These are phyloP conservation scores for Ophraella communa DNA, from an alignment of 2,888 invertebrate genomes.

Conservation along the genomic window DNA sequence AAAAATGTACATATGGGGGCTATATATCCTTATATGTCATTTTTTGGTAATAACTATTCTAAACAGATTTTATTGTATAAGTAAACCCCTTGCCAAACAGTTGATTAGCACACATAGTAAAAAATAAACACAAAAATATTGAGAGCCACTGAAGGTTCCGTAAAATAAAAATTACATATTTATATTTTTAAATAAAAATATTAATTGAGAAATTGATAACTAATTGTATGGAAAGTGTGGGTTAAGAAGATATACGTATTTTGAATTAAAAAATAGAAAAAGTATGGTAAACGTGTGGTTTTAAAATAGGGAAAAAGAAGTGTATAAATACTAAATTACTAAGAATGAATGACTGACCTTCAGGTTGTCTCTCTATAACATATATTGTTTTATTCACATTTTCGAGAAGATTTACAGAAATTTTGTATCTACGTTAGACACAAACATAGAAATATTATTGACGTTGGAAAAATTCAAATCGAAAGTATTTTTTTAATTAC, in stretches of 20 bases:
- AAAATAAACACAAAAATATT: constrained; percentile 28
- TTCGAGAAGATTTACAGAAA: constrained; percentile 41
- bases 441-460: constrained; percentile 55
- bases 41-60: constrained; percentile 26
- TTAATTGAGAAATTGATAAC: too few species aligned
- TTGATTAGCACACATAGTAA: constrained; percentile 32
- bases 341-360: neutral
- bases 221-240: neutral
- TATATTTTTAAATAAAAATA: too few species aligned
- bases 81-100: constrained; percentile 30
- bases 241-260: neutral
- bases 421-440: constrained; percentile 54
- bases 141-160: constrained; percentile 19
- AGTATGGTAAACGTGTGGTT: neutral
- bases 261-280: neutral
- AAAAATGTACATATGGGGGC: constrained; percentile 34
- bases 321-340: neutral
- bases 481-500: constrained; percentile 43
- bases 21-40: constrained; percentile 30
- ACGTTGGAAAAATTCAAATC: constrained; percentile 40
- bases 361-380: constrained; percentile 36
- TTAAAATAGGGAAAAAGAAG: neutral
- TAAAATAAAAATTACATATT: neutral
- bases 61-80: constrained; percentile 22
- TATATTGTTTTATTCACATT: constrained; percentile 44